Base-by-base conservation (phyloP, 1,140 invertebrate genomes). In the Caenorhabditis remanei region DNA sequence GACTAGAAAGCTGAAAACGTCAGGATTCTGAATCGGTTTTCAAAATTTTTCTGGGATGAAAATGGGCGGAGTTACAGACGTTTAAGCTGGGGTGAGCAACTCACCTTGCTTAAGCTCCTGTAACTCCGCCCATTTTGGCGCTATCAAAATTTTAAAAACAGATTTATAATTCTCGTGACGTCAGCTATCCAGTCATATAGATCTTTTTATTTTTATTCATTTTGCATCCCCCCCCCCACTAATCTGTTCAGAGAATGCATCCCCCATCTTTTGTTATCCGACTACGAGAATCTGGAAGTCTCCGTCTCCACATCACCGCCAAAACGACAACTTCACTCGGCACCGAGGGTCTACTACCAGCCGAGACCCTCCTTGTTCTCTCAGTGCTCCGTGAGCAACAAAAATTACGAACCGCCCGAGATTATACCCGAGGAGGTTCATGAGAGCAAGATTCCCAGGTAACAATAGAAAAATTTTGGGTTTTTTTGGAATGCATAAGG, bases 231-330 rank as follows among this genome's bases (percentile, higher is more conserved):
- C 24, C 24, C 46, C 9, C 9, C 14, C 46, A 79, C 46, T 53
- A 79, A 71, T 79, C 8, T 11, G 71, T 79, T 79, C 71, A 79
- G 71, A 79, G 71, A 79, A 79, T 79, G 71, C 46, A 79, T 79
- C 8, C 71, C 71, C 7, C 71, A 79, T 79, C 4, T 79, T 79
- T 53, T 50, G 71, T 79, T 79, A 50, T 50, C 71, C 32, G 71
- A 50, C 40, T 67, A 67, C 19, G 46, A 79, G 14, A 24, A n/a
- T 50, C 71, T 46, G 1, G 71, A 79, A 79, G n/a, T 79, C 7
- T 79, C 16, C 65, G 16, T 40, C 16, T 21, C 61, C 19, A 11
- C 19, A 13, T 32, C 71, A 50, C 19, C 71, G 4, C 24, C 71
- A 3, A 24, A 14, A 16, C 19, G 41, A 48, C 67, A 46, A 46